Percentiles rank a stretch among this genome's conserved stretches.
These are phyloP conservation scores for Plestiodon gilberti DNA, from an alignment of 2,113 vertebrate species.

Conservation along the genomic window DNA sequence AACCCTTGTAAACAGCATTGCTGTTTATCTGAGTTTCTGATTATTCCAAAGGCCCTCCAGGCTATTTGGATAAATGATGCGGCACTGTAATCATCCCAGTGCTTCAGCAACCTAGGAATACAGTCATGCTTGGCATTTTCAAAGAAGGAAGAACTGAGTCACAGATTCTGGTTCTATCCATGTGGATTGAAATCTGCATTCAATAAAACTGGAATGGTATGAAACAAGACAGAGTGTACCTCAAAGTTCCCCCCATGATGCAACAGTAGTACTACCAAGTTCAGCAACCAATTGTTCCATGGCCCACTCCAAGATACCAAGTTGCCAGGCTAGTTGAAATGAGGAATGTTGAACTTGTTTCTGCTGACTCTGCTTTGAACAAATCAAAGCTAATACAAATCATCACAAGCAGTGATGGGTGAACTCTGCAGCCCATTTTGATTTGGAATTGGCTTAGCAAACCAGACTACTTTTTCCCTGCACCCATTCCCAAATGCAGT, in stretches of 20 bases:
- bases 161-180: slow-evolving; percentile 6
- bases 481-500: neutral
- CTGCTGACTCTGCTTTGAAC: slow-evolving; percentile 19
- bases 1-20: slow-evolving; percentile 16
- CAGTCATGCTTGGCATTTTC: slow-evolving; percentile 12
- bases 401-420: neutral
- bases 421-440: neutral
- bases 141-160: slow-evolving; percentile 19
- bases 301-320: neutral
- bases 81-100: slow-evolving; percentile 12
- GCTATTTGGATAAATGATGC: slow-evolving; percentile 30
- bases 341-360: slow-evolving; percentile 58
- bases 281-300: neutral
- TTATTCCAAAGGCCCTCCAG: slow-evolving; percentile 16
- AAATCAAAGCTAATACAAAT: neutral
- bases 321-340: neutral
- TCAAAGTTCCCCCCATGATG: neutral
- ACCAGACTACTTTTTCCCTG: neutral
- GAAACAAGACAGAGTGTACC: slow-evolving; percentile 10
- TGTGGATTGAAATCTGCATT: neutral
- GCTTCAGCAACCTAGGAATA: neutral
- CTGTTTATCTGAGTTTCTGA: slow-evolving; percentile 30
- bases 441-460: neutral
- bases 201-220: neutral
- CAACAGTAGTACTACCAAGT: neutral